Base-by-base conservation (phyloP, 2,888 invertebrate genomes). In the Amphipyra tragopoginis region DNA sequence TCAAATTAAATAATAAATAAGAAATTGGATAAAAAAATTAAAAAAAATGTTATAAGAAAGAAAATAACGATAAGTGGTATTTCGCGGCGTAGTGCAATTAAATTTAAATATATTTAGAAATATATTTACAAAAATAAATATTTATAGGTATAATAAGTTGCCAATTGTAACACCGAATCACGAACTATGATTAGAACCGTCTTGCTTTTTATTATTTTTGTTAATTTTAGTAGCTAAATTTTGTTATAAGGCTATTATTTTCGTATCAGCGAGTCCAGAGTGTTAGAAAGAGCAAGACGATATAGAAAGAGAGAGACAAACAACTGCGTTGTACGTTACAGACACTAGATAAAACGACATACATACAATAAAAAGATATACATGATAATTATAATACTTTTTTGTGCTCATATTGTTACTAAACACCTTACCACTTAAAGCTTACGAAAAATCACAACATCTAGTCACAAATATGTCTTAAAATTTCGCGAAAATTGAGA, bases 311-410 rank as follows among this genome's bases (percentile, higher is more conserved):
- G 50, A 80, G 75, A 80, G 72, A 75, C 65, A 74, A 72, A 81
- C 76, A 89, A 90, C 90, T 90, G 90, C 90, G 83, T 90, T 90
- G 89, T 90, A 90, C 90, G 76, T 83, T 69, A 79, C 64, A 79
- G 65, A 69, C 80, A 81, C 79, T 76, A 80, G 81, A 81, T 78
- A 82, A 86, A 86, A 84, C 64, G 72, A 76, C 72, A 76, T 72
- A 44, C 44, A 43, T 26, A 49, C 2, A 59, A 38, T 36, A n/a
- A 26, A 29, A 29, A 29, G 5, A 29, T 4, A 29, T 29, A 21
- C 39, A 21, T 21, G 2, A 3, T 34, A 34, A 40, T 11, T 44
- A 40, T 13, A 8, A 10, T 13, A 40, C 15, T 29, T 29, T 14
- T 1, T 29, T 45, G 15, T 7, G 8, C 9, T 50, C 1, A 6